phyloP scores from a whole-genome alignment of 2,797 vertebrate species.

The Girardinus metallicus region DNA sequence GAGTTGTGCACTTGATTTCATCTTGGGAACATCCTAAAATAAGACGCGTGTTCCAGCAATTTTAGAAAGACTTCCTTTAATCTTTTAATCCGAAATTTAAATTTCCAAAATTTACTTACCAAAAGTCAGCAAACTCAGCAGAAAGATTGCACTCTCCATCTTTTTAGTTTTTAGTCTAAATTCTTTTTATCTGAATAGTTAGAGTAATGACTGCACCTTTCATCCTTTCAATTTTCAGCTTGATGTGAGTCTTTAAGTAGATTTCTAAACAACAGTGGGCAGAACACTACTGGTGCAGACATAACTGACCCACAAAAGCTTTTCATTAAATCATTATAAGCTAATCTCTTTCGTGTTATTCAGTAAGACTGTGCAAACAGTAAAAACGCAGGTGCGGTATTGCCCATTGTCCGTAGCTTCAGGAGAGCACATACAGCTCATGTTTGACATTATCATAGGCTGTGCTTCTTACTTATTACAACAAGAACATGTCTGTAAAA shows the following conservation, averaged over 20 bases:
- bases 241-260: constrained; percentile 57
- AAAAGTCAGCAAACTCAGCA: constrained; percentile 27
- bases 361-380: constrained; percentile 56
- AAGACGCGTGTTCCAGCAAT: background rate
- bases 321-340: constrained; percentile 3
- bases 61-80: background rate
- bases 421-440: constrained; percentile 1
- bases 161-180: background rate
- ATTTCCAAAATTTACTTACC: constrained; percentile 48
- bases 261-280: constrained; percentile 9
- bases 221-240: constrained; percentile 1
- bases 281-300: background rate
- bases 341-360: constrained; percentile 22
- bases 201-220: constrained; percentile 1
- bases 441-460: constrained; percentile 26
- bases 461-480: constrained; percentile 14
- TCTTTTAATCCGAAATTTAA: background rate
- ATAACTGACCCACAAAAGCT: constrained; percentile 7
- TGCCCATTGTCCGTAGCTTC: constrained; percentile 23
- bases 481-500: constrained; percentile 4
- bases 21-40: constrained; percentile 28
- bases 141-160: constrained; percentile 19
- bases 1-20: constrained; percentile 29
- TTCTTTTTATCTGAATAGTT: constrained; percentile 11
- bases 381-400: constrained; percentile 19